Evolutionary conservation across 2,888 invertebrate genomes (phyloP).

Genomic region (Ophioninae sp.): DNA sequence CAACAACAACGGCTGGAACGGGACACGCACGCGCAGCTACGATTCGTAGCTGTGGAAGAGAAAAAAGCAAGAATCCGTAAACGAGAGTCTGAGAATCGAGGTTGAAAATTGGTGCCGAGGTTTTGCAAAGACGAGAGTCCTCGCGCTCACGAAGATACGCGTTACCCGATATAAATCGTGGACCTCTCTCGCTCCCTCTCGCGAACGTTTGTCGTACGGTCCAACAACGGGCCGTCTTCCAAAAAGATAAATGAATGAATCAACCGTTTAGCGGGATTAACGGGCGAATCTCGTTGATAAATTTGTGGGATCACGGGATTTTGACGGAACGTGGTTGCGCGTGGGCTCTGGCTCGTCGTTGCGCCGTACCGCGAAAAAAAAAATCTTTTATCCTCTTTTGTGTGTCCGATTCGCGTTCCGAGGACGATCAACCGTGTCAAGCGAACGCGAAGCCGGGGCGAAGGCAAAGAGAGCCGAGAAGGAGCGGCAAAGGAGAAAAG

Average conservation of each 20-base stretch:
- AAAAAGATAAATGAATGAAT: conserved; percentile 66
- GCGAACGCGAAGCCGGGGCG: background rate
- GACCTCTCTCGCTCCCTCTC: conserved; percentile 8
- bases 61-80: conserved; percentile 10
- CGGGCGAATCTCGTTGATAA: conserved; percentile 53
- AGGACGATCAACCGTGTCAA: conserved; percentile 21
- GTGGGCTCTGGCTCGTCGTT: conserved; percentile 22
- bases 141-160: conserved; percentile 30
- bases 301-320: conserved; percentile 40
- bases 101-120: conserved; percentile 66
- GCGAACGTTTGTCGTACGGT: conserved; percentile 59
- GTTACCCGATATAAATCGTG: conserved; percentile 58
- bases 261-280: conserved; percentile 38
- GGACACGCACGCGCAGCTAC: too few species aligned
- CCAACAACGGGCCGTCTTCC: conserved; percentile 63
- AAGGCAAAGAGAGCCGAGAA: background rate
- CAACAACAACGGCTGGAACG: background rate
- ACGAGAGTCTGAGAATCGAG: conserved; percentile 51
- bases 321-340: conserved; percentile 22
- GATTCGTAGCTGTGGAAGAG: conserved; percentile 2
- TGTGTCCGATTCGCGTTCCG: background rate
- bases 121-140: conserved; percentile 37
- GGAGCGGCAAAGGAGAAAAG: background rate
- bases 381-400: conserved; percentile 1
- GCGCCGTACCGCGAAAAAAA: background rate